Percentiles rank a stretch among this genome's conserved stretches.
phyloP scores from a whole-genome alignment of 92 coral and sea anemone species.

The Parazoanthus darwini region DNA sequence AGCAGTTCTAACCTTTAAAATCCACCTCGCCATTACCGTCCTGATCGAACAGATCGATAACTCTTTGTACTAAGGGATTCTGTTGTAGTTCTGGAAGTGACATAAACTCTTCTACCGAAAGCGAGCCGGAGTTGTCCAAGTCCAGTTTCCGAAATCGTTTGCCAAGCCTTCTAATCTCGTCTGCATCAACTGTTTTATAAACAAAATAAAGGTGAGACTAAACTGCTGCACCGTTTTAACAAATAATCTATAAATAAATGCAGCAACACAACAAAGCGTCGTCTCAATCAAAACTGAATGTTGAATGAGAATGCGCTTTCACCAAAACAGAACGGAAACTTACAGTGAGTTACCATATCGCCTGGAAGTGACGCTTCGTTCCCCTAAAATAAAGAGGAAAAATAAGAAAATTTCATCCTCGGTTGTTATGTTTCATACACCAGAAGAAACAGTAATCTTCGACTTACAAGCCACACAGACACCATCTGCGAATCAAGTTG shows the following conservation, averaged over 20 bases:
- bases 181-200: slow-evolving; percentile 86
- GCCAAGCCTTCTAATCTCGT: slow-evolving; percentile 96
- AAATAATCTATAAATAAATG: slow-evolving; percentile 44
- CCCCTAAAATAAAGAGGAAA: slow-evolving; percentile 68
- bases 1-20: slow-evolving; percentile 89
- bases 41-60: slow-evolving; percentile 92
- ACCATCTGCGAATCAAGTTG: slow-evolving; percentile 27
- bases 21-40: slow-evolving; percentile 99
- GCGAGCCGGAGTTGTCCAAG: slow-evolving; percentile 94
- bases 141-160: slow-evolving; percentile 95
- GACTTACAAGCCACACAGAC: slow-evolving; percentile 24
- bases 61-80: slow-evolving; percentile 97
- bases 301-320: not conserved
- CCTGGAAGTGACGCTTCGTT: slow-evolving; percentile 93
- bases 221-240: slow-evolving; percentile 35
- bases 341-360: slow-evolving; percentile 98
- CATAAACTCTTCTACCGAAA: slow-evolving; percentile 98
- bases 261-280: slow-evolving; percentile 17
- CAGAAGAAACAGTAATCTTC: slow-evolving; percentile 26
- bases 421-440: not conserved
- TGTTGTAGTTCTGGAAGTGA: slow-evolving; percentile 97
- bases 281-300: slow-evolving; percentile 45
- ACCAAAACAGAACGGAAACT: slow-evolving; percentile 54
- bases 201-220: slow-evolving; percentile 39
- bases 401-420: slow-evolving; percentile 15